Base-by-base conservation (phyloP, 2,888 invertebrate genomes). In the Drosophila nr. fundita region DNA sequence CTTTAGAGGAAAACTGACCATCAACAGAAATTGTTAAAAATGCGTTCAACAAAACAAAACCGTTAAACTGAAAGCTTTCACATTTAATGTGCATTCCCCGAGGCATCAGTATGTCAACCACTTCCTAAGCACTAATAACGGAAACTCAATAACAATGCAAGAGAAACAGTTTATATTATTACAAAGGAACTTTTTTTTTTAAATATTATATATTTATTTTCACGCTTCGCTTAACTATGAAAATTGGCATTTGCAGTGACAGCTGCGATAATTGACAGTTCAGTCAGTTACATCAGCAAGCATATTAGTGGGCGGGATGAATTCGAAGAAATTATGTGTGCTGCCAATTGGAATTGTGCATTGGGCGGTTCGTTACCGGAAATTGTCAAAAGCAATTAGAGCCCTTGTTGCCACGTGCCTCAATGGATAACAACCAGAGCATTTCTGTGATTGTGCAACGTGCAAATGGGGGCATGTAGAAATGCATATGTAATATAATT, bases 11-110 rank as follows among this genome's bases (percentile, higher is more conserved):
- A 29, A 15, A 30, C 6, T 42, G 40, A 10, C 40, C 40, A 27
- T 40, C 29, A 13, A n/a, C 15, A 38, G 11, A 45, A 55, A 29
- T 38, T 29, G 29, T 40, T 40, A 15, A 30, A 55, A 30, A 34
- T 49, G 30, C 13, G 18, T 30, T 27, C 24, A 42, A 50, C 40
- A 49, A 24, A 54, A 55, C 18, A 49, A 32, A 32, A 30, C 68
- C 72, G 78, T 82, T 80, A 82, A 80, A 68, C 75, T 85, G 73
- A 85, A 82, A 82, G 83, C 85, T 78, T 73, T 80, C 58, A 32
- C 57, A 48, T 32, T 70, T 66, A 42, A 55, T 40, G 54, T 29
- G 45, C 58, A 10, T 15, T 24, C 38, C 32, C 29, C 29, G 32
- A 42, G 57, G n/a, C 57, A 36, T 11, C 48, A 55, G 24, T 40